These are phyloP conservation scores for Microtus obscurus DNA, from an alignment of 2,797 vertebrate species.

Conservation along the genomic window DNA sequence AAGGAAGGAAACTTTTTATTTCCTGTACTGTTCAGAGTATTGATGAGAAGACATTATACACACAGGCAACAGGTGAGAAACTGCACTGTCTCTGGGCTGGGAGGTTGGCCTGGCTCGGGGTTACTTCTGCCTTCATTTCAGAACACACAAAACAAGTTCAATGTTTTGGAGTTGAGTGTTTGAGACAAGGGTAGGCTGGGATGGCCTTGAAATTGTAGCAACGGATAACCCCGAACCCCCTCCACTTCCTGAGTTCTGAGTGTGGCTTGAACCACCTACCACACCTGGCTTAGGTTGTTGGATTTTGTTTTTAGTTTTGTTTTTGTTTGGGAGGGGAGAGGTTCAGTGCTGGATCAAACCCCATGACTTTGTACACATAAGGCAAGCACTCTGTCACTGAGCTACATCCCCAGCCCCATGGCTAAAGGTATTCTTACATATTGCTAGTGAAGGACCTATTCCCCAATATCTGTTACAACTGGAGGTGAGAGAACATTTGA, in stretches of 20 bases:
- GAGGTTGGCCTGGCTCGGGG: too few relatives aligned
- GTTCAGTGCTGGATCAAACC: neutral
- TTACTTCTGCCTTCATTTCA: constrained; percentile 5
- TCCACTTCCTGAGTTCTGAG: neutral
- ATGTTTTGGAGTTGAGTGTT: neutral
- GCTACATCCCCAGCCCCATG: neutral
- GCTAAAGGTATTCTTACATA: neutral
- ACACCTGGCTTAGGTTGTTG: neutral
- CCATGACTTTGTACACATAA: neutral
- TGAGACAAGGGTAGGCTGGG: neutral
- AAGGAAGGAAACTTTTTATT: constrained; percentile 89
- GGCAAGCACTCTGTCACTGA: neutral
- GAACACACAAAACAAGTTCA: constrained; percentile 30
- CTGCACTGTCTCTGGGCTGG: neutral
- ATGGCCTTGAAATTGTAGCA: neutral
- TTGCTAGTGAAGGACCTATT: neutral
- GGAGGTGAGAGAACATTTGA: neutral
- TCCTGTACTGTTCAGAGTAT: constrained; percentile 88
- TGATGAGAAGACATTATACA: constrained; percentile 88
- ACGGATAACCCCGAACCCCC: neutral
- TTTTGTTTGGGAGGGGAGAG: neutral
- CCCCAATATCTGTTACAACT: neutral
- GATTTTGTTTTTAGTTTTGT: neutral
- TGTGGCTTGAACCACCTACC: neutral
- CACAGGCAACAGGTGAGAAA: constrained; percentile 90